phyloP scores from a whole-genome alignment of 2,113 vertebrate species.

The Bostrychus sinensis region DNA sequence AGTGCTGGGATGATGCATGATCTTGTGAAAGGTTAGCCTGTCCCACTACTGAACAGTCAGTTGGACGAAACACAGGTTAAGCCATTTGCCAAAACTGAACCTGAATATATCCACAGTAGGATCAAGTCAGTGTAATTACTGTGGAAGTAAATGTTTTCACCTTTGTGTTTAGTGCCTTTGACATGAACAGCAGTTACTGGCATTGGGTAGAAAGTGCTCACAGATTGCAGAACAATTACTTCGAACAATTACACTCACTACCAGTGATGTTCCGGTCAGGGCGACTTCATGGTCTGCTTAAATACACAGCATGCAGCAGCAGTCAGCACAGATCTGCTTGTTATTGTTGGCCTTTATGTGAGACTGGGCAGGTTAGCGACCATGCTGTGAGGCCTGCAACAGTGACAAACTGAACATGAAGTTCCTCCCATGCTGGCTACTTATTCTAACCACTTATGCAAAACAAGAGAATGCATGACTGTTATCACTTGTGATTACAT shows the following conservation, averaged over 20 bases:
- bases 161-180: background rate
- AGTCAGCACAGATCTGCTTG: background rate
- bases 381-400: constrained; percentile 18
- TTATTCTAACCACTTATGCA: constrained; percentile 2
- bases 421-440: constrained; percentile 37
- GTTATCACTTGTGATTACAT: constrained; percentile 28
- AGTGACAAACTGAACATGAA: constrained; percentile 24
- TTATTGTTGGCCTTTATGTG: constrained; percentile 8
- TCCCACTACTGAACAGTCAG: too few relatives aligned
- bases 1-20: too few relatives aligned
- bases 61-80: too few relatives aligned
- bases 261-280: background rate
- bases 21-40: too few relatives aligned
- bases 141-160: background rate
- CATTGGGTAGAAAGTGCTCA: too few relatives aligned
- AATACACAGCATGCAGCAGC: constrained; percentile 8
- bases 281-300: constrained; percentile 8
- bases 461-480: constrained; percentile 4
- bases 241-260: too few relatives aligned
- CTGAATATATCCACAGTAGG: too few relatives aligned
- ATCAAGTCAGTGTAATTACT: too few relatives aligned
- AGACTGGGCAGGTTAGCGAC: constrained; percentile 7
- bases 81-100: too few relatives aligned
- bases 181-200: too few relatives aligned
- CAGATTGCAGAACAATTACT: background rate